Evolutionary conservation across 1,140 invertebrate species (phyloP), one percentile per base, ranked within the genome.

Genomic region (Leptonema lineaticorne): DNA sequence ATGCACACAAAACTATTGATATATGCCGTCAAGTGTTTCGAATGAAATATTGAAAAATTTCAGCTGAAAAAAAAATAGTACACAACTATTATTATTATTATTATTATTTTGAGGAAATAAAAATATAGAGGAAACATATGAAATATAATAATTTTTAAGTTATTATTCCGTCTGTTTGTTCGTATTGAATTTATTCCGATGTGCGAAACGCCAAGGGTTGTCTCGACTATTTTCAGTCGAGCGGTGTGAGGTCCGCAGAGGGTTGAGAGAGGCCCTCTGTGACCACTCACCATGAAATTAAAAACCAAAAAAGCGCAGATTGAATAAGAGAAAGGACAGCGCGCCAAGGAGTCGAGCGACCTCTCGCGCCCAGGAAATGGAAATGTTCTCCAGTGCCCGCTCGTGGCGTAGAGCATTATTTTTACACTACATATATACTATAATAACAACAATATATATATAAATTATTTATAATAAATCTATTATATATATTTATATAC

Each of bases 251-350:
- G 27, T 29, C 33, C 29, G 59, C 58, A 24, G 41, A 65, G 57
- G 48, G 27, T 29, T 27, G 46, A 50, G 63, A 24, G 41, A 65
- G 57, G 64, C 70, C 67, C 70, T 72, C 67, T 69, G 70, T 72
- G 70, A 72, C 70, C 70, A 67, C 64, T 69, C 70, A 69, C 70
- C 70, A 67, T 72, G 70, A 72, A 72, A 72, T 72, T 72, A 72
- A 72, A 72, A 72, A 72, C 70, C 70, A 72, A 72, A 72, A 71
- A 72, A 72, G 70, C 70, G 60, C 68, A 72, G 70, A 72, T 72
- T 72, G 70, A 72, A 72, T 72, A 72, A 72, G 67, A 72, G 70
- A 72, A 72, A 72, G 68, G 68, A 65, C 68, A 57, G 63, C 66
- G 64, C 53, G 48, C 64, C 59, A 64, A 67, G 66, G 67, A 68